These are phyloP conservation scores for Callimorpha dominula DNA, from an alignment of 2,888 invertebrate species.

Conservation along the genomic window DNA sequence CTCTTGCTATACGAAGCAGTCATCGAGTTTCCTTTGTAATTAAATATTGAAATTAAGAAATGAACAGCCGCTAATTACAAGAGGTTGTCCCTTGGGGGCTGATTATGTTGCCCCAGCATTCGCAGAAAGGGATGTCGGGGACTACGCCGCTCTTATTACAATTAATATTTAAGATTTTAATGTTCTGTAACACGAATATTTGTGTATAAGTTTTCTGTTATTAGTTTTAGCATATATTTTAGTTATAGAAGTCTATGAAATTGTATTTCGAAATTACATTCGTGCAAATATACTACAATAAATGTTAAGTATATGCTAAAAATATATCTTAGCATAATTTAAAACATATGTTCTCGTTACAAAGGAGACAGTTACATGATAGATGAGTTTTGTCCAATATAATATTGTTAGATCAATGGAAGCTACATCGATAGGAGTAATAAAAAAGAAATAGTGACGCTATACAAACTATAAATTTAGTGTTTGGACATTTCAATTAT, in stretches of 20 bases:
- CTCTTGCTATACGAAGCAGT: conserved; percentile 79
- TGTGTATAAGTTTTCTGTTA: conserved; percentile 38
- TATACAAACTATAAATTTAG: conserved; percentile 80
- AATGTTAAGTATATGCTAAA: neutral
- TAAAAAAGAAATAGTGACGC: conserved; percentile 75
- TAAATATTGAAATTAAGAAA: conserved; percentile 88
- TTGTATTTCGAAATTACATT: neutral
- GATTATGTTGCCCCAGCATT: conserved; percentile 81
- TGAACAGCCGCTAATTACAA: conserved; percentile 87
- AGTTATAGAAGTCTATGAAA: neutral
- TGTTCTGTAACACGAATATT: conserved; percentile 60
- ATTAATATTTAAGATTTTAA: conserved; percentile 82
- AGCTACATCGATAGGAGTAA: conserved; percentile 60
- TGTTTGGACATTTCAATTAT: conserved; percentile 86
- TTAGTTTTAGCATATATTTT: conserved; percentile 23
- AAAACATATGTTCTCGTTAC: conserved; percentile 43
- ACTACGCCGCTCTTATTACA: conserved; percentile 73
- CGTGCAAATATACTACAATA: neutral
- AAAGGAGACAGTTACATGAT: conserved; percentile 39
- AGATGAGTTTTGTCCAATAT: conserved; percentile 43
- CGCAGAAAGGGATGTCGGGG: conserved; percentile 79
- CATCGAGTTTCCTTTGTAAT: conserved; percentile 87
- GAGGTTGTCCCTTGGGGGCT: conserved; percentile 86
- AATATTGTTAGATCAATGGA: conserved; percentile 55
- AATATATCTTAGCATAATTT: conserved; percentile 37